Base-by-base conservation (phyloP, 1,140 invertebrate species). In the Tetragonula clypearis region DNA sequence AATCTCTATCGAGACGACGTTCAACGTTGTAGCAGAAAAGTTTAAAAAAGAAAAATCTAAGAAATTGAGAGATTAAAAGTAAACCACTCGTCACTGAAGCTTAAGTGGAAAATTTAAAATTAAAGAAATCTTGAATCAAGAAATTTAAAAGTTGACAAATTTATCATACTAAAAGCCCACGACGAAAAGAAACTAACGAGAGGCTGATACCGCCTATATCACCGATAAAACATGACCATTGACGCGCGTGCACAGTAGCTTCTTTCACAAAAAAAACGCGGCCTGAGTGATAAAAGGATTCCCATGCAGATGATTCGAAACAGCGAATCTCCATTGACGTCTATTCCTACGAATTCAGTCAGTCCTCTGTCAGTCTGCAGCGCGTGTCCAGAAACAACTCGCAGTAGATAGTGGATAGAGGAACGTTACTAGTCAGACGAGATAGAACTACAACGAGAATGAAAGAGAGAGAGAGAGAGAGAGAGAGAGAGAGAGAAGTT, bases 271-370 rank as follows among this genome's bases (percentile, higher is more conserved):
- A 30, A 30, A 30, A 55, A 17, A 30, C 66, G 17, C 41, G 23
- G 17, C 21, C 66, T 35, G 78, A 49, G 81, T 71, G 88, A 89
- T 87, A 90, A 90, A 90, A 81, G 82, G 79, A 88, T 87, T 73
- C 77, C 75, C 75, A 60, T 68, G 72, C 84, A 86, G 74, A 68
- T 77, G 60, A 56, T 66, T 80, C 75, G 85, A 82, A 86, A 90
- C 88, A 90, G 85, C 88, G 75, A 35, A 83, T 83, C 82, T 85
- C 82, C 88, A 88, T 90, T 90, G 84, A 90, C 89, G 72, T 86
- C 49, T 21, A 58, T 19, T 90, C 81, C 82, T 79, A 79, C 77
- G 76, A 23, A 66, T 65, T 66, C 30, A 9, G 66, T 66, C 30
- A 9, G 66, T 55, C 73, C 1, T 30, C 72, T 15, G 41, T 1